A percentile compares a stretch with the other conserved stretches of the same genome.
These are phyloP conservation scores for Saxicola maurus DNA, from an alignment of 2,797 vertebrate species.

Conservation along the genomic window DNA sequence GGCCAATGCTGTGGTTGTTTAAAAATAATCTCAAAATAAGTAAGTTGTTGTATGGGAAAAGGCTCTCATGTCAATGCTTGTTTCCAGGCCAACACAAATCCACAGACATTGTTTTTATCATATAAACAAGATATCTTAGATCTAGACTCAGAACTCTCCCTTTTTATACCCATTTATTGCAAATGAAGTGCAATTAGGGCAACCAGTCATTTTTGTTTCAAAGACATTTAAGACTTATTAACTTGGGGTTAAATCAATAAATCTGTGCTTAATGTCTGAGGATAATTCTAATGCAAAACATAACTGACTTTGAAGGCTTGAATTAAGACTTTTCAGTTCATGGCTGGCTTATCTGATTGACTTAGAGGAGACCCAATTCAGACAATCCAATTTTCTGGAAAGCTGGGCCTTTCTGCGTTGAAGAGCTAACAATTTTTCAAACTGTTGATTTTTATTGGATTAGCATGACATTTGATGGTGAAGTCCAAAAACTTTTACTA, in stretches of 20 bases:
- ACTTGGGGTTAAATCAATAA: neutral
- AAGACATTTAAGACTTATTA: neutral
- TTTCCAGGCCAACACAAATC: conserved; percentile 40
- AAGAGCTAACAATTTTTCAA: neutral
- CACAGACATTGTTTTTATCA: conserved; percentile 9
- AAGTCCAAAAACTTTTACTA: neutral
- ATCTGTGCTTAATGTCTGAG: neutral
- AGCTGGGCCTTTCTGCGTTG: neutral
- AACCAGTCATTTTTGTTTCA: neutral
- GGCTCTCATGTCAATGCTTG: conserved; percentile 21
- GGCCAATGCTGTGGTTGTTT: conserved; percentile 16
- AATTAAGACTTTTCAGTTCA: neutral
- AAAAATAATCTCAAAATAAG: conserved; percentile 47
- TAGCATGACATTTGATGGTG: neutral
- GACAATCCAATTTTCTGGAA: neutral
- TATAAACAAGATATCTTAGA: neutral
- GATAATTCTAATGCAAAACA: neutral
- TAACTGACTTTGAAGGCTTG: neutral
- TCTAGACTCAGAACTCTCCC: neutral
- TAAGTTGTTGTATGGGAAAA: conserved; percentile 32
- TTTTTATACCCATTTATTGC: neutral
- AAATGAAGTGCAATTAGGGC: neutral
- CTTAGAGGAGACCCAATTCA: neutral
- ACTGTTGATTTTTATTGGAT: neutral
- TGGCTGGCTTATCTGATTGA: neutral